These are phyloP conservation scores for Macrobrachium rosenbergii DNA, from an alignment of 1,140 invertebrate species.

Conservation along the genomic window DNA sequence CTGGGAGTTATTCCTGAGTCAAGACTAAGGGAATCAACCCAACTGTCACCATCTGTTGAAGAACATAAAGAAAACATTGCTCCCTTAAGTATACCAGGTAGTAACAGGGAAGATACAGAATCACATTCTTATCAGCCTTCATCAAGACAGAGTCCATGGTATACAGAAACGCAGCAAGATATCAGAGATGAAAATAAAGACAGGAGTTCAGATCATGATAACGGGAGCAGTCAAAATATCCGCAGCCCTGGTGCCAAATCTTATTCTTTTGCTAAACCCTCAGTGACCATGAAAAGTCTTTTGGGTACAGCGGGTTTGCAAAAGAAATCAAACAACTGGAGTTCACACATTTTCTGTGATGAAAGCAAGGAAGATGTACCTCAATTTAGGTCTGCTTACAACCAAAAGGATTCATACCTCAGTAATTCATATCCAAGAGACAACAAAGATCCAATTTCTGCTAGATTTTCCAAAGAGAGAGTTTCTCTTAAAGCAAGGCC, in stretches of 20 bases:
- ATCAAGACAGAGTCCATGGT: conserved; percentile 16
- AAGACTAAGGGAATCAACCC: neutral
- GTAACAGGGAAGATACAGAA: neutral
- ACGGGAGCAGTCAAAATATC: conserved; percentile 12
- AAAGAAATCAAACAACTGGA: neutral
- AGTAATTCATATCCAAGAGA: neutral
- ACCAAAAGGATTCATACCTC: neutral
- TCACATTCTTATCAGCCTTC: conserved; percentile 37
- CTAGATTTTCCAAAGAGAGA: neutral
- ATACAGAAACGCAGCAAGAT: conserved; percentile 30
- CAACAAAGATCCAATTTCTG: neutral
- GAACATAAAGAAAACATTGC: conserved; percentile 59
- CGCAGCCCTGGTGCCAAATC: neutral
- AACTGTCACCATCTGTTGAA: neutral
- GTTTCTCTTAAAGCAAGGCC: neutral
- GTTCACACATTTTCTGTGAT: too few relatives aligned
- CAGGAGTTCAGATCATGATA: neutral
- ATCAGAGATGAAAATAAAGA: conserved; percentile 7
- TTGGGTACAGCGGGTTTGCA: neutral
- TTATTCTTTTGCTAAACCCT: conserved; percentile 33
- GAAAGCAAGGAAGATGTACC: too few relatives aligned
- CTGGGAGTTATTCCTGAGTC: conserved; percentile 42
- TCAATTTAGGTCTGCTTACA: too few relatives aligned
- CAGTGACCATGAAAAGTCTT: conserved; percentile 40
- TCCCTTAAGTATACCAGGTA: neutral